Base-by-base conservation (phyloP, 1,140 invertebrate species). In the Theocolax elegans region DNA sequence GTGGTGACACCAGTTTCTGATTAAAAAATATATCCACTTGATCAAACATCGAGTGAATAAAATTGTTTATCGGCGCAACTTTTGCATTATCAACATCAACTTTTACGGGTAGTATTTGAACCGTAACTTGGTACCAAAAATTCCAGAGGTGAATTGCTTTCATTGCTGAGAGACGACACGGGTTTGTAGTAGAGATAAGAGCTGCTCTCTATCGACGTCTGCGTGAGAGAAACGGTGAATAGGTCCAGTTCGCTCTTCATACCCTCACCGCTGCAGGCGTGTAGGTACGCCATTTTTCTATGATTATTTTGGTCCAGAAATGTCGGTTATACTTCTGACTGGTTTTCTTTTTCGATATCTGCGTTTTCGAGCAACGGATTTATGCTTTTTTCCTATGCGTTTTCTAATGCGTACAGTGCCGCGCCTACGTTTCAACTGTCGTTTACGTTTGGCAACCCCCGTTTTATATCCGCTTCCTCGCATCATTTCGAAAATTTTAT, bases 1-100 rank as follows among this genome's bases (percentile, higher is more conserved):
- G 75, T 0, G 81, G 77, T n/a, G 82, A 85, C 7, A 87, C 72
- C 31, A 84, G 67, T 76, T 82, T 85, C 73, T 85, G 83, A 78
- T 87, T 86, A 9, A 87, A 77, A 72, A 79, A 81, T 19, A 86
- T 68, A 70, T 83, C 77, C 1, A 86, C 70, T 67, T 17, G 77
- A 80, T 74, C 83, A 79, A 25, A 83, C 9, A 7, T 77, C 62
- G 19, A 67, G 74, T 85, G 80, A 27, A 85, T 10, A 68, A 81
- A 79, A 77, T 86, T 71, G 54, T 76, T 62, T 8, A 56, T 15
- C 12, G 58, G 58, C 17, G 4, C 15, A 21, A 40, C 44, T 17
- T 44, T 19, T 10, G 12, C n/a, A 67, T 35, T 31, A 25, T 35
- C n/a, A 15, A 21, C 9, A 6, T 76, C 23, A 49, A 17, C 7